These are phyloP conservation scores for Drosophila azteca DNA, from an alignment of 1,140 invertebrate genomes.

Conservation along the genomic window DNA sequence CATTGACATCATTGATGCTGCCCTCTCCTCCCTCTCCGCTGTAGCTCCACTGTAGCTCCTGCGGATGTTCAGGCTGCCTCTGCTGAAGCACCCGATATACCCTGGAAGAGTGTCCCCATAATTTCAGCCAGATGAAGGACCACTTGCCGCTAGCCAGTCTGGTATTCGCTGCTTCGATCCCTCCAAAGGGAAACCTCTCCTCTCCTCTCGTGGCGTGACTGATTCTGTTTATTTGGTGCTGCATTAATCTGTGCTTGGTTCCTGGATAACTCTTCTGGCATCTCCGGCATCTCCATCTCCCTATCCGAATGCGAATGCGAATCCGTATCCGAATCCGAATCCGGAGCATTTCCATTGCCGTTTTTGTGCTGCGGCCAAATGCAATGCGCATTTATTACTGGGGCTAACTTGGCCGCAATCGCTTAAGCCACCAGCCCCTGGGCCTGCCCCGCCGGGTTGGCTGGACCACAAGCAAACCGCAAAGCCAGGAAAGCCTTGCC, in stretches of 20 bases:
- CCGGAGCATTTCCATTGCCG: slow-evolving; percentile 19
- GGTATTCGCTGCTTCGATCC: no score
- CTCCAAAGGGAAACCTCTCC: no score
- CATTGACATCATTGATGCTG: slow-evolving; percentile 44
- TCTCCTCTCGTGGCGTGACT: background rate
- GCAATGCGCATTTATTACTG: slow-evolving; percentile 34
- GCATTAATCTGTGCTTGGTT: slow-evolving; percentile 23
- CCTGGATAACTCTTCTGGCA: background rate
- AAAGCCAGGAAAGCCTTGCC: slow-evolving; percentile 7
- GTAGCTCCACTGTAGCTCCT: no score
- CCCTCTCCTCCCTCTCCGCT: slow-evolving; percentile 4
- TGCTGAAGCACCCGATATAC: background rate
- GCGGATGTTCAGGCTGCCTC: slow-evolving; percentile 2
- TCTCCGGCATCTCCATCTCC: background rate
- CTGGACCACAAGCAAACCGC: slow-evolving; percentile 27
- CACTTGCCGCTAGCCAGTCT: no score
- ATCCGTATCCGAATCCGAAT: background rate
- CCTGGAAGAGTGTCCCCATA: no score
- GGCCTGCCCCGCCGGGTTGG: background rate
- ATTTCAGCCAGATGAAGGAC: no score
- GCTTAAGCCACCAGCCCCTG: slow-evolving; percentile 15
- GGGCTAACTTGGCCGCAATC: slow-evolving; percentile 30
- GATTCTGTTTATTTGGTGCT: slow-evolving; percentile 20
- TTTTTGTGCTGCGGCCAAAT: background rate
- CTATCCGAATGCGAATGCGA: background rate